Base-by-base conservation (phyloP, 2,113 vertebrate genomes). In the Lates calcarifer region DNA sequence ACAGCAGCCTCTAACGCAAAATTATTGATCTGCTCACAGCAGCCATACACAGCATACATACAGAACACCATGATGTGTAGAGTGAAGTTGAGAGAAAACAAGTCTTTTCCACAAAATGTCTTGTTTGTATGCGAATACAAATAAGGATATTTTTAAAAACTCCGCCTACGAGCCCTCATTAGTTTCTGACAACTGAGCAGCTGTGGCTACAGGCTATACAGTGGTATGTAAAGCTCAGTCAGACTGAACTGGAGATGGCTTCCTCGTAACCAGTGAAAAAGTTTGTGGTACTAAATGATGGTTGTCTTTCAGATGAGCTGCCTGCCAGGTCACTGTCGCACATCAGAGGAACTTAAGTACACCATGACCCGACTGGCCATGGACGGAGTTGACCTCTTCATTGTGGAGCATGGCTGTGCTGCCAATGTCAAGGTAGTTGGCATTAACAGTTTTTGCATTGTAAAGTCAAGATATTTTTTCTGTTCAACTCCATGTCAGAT, bases 381-480 rank as follows among this genome's bases (percentile, higher is more conserved):
- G 75, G 98, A 98, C 73, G 97, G 97, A 79, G 95, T 95, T n/a
- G 97, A 99, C 89, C 79, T 99, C n/a, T 98, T 97, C 49, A 75
- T 99, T 33, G 97, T 98, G 69, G 98, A 99, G 63, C 97, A 99
- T 57, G 97, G 98, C 90, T 99, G 97, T 91, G 98, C 98, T 51
- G 96, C 97, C 77, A 98, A 95, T 79, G 85, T 99, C 82, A 98
- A 97, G 96, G 98, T 98, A 75, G 85, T 56, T 33, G 39, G 64
- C 3, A 20, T 13, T 17, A 17, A 3, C 3, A 2, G 5, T 15
- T 35, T 24, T 8, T 62, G 14, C 22, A 6, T 60, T 62, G 11
- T 12, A 18, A 41, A 55, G 5, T 14, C 22, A 26, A 61, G 0
- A 29, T 68, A 14, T 55, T 22, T 29, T 17, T 5, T 6, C 37